A percentile compares a stretch with the other conserved stretches of the same genome.
Conservation (phyloP, 2,888 invertebrate species). For the Acanthosepion pharaonis region DNA sequence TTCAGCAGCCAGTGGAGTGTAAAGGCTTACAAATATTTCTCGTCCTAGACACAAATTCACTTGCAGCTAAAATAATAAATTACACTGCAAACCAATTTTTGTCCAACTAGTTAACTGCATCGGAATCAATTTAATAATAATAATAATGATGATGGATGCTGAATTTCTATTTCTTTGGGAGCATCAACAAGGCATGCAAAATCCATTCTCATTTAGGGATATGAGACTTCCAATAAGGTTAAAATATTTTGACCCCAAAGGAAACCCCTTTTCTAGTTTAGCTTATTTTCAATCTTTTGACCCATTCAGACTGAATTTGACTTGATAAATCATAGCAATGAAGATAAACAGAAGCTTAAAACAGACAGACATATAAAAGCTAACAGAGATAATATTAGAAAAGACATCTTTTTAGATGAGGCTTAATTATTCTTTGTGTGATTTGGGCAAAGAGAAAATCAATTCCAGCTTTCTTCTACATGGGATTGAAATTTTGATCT, state of each 20-base stretch:
- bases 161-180: not conserved
- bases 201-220: not conserved
- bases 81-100: not conserved
- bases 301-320: not conserved
- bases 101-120: not conserved
- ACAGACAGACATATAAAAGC: not conserved
- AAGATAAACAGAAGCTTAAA: not conserved
- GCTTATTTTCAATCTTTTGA: not conserved
- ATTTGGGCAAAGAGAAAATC: not conserved
- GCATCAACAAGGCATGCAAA: not conserved
- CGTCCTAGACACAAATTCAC: not conserved
- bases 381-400: too few species aligned
- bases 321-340: not conserved
- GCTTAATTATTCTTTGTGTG: not conserved
- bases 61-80: not conserved
- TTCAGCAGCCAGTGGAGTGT: constrained; percentile 4
- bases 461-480: too few species aligned
- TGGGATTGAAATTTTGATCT: not conserved
- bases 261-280: not conserved
- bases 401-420: too few species aligned
- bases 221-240: not conserved
- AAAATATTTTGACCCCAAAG: not conserved
- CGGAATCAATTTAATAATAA: not conserved
- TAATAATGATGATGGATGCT: not conserved
- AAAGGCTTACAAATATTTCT: not conserved